phyloP scores from a whole-genome alignment of 2,797 vertebrate genomes.

The Sebastes nivosus region DNA sequence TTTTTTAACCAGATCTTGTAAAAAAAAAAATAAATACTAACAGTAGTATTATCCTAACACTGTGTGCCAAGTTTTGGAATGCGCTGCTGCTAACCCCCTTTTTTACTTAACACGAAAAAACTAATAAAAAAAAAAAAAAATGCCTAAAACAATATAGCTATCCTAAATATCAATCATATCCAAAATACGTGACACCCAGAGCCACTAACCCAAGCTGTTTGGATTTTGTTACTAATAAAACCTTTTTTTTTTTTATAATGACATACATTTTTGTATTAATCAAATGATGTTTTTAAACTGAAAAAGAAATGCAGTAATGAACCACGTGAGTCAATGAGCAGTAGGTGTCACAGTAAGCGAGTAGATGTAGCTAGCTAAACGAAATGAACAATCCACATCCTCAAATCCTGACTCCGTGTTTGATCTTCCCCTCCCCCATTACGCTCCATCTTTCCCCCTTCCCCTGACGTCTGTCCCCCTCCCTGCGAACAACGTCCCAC shows the following conservation, averaged over 20 bases:
- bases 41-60: constrained; percentile 41
- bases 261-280: constrained; percentile 12
- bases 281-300: not conserved
- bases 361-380: constrained; percentile 41
- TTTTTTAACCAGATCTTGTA: constrained; percentile 43
- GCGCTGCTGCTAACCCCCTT: constrained; percentile 41
- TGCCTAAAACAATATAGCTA: not conserved
- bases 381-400: constrained; percentile 68
- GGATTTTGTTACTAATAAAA: constrained; percentile 32
- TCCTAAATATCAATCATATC: not conserved
- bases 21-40: constrained; percentile 28
- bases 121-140: not conserved
- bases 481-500: constrained; percentile 32
- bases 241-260: constrained; percentile 6
- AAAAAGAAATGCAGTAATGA: constrained; percentile 22
- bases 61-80: constrained; percentile 57
- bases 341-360: constrained; percentile 7
- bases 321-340: not conserved
- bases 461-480: constrained; percentile 42
- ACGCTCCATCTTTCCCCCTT: constrained; percentile 52
- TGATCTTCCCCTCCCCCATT: constrained; percentile 70
- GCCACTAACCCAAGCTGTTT: constrained; percentile 35
- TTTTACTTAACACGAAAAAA: constrained; percentile 9
- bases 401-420: constrained; percentile 79
- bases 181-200: constrained; percentile 1